Base-by-base conservation (phyloP, 2,113 vertebrate species). In the Apodemus sylvaticus region DNA sequence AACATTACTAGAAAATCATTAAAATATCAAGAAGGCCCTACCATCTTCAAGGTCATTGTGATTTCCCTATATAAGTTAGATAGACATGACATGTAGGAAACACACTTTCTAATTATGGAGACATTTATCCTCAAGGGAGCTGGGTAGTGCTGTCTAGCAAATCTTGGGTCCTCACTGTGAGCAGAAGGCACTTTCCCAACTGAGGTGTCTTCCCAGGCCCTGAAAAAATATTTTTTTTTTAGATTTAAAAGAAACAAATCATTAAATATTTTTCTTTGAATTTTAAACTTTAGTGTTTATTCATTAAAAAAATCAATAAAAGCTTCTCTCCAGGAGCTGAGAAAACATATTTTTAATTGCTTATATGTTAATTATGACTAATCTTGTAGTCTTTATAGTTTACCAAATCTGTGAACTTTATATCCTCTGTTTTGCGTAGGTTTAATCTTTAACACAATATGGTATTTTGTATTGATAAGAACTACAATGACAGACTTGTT, bases 401-500 rank as follows among this genome's bases (percentile, higher is more conserved):
- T 12, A 66, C 2, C 78, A 31, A 66, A 11, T 71, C 48, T 95
- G n/a, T 58, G 45, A 87, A 31, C 20, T 92, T 62, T 68, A 55
- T 62, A 26, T 22, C 83, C 10, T 79, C 36, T 90, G 4, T 93
- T 93, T 89, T 90, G 42, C 76, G 0, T 94, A 94, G 20, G 0
- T 89, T 96, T 95, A 55, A 34, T 89, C 60, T 94, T 86, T 94
- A 34, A 29, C 64, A 7, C n/a, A 73, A 22, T 77, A 48, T 82
- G 26, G 20, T 76, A 79, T 78, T 93, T 93, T 39, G 36, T 94
- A 82, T 58, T 9, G 5, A 53, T 6, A 66, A 88, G 45, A 29
- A 36, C 83, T 90, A 16, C 3, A 94, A 45, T 55, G 89, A 39
- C 39, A 76, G 7, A 11, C 4, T 93, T 24, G 2, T 77, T 91